Evolutionary conservation across 2,113 vertebrate genomes (phyloP).

Genomic region (Labeo rohita): DNA sequence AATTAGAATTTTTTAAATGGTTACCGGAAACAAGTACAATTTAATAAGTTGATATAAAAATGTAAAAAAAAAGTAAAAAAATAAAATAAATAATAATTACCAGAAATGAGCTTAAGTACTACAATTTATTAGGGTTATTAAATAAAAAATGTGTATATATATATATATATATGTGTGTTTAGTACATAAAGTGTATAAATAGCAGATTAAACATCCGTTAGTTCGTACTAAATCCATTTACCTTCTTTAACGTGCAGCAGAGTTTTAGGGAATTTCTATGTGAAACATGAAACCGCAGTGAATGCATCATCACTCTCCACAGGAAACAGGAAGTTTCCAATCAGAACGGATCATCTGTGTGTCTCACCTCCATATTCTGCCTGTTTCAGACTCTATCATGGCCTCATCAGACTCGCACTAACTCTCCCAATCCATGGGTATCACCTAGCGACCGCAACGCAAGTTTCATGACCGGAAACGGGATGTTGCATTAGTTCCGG

Average conservation of each 20-base stretch:
- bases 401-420: neutral
- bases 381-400: conserved; percentile 11
- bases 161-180: no score
- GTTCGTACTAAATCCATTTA: neutral
- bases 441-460: neutral
- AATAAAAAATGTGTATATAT: no score
- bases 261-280: conserved; percentile 31
- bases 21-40: no score
- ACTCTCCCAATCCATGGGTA: no score
- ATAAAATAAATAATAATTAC: neutral
- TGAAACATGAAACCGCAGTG: conserved; percentile 47
- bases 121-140: no score
- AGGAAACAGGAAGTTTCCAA: conserved; percentile 67
- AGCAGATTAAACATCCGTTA: neutral
- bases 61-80: no score
- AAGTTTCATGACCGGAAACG: no score
- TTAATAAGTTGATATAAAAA: no score
- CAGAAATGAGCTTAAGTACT: no score
- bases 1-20: no score
- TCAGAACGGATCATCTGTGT: conserved; percentile 58
- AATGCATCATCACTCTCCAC: conserved; percentile 60
- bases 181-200: neutral
- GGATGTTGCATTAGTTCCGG: neutral
- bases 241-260: neutral
- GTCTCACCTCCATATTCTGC: conserved; percentile 49